These are phyloP conservation scores for Xiphophorus birchmanni DNA, from an alignment of 2,797 vertebrate species.

Conservation along the genomic window DNA sequence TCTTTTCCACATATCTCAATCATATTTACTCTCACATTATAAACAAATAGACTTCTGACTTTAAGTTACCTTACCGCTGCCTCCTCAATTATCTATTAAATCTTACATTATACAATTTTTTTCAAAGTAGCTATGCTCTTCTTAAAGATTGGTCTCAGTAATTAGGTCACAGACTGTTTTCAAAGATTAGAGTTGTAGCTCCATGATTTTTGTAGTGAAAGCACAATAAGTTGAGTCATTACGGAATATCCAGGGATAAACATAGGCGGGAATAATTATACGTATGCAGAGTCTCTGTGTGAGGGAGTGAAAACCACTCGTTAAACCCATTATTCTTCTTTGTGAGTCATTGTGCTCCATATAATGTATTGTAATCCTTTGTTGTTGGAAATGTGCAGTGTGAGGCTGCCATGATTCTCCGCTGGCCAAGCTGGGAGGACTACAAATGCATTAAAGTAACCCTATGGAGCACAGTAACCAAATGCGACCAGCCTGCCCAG, in stretches of 20 bases:
- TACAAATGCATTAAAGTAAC: conserved; percentile 67
- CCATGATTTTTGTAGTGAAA: conserved; percentile 32
- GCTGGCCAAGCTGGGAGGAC: conserved; percentile 54
- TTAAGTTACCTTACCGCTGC: conserved; percentile 22
- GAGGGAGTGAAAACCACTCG: conserved; percentile 45
- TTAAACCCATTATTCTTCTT: conserved; percentile 67
- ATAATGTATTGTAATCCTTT: conserved; percentile 64
- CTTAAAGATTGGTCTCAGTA: conserved; percentile 35
- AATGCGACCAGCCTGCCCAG: conserved; percentile 20
- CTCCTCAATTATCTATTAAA: conserved; percentile 19
- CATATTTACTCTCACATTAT: conserved; percentile 20
- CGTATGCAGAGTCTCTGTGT: conserved; percentile 19
- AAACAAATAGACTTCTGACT: conserved; percentile 35
- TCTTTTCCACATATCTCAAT: conserved; percentile 13
- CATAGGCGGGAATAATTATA: conserved; percentile 6
- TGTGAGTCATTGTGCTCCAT: conserved; percentile 66
- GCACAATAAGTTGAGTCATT: conserved; percentile 50
- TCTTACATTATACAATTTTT: conserved; percentile 15
- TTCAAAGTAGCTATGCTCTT: conserved; percentile 28
- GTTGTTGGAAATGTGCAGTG: conserved; percentile 54
- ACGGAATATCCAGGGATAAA: conserved; percentile 27
- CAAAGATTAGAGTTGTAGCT: conserved; percentile 49
- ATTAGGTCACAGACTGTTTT: conserved; percentile 36
- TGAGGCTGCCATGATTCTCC: conserved; percentile 50
- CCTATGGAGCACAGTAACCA: conserved; percentile 33